Evolutionary conservation across 1,140 invertebrate genomes (phyloP).

Genomic region (Drosophila bocki): DNA sequence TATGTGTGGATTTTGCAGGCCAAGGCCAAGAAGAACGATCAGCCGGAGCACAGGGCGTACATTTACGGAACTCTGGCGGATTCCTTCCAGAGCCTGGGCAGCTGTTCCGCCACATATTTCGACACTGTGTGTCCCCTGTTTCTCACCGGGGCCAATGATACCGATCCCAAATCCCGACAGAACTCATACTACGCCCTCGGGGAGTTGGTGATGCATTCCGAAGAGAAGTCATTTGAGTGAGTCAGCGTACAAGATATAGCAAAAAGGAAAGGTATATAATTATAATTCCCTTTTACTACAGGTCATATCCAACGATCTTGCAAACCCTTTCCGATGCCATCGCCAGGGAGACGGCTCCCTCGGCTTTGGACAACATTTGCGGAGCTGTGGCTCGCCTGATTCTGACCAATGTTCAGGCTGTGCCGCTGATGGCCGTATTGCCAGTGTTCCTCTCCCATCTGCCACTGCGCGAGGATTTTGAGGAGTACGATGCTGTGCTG

Average conservation of each 20-base stretch:
- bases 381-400: constrained; percentile 91
- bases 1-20: constrained; percentile 37
- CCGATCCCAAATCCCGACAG: constrained; percentile 89
- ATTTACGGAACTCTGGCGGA: constrained; percentile 91
- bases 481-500: constrained; percentile 90
- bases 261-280: no score
- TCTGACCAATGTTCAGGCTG: constrained; percentile 87
- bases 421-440: constrained; percentile 90
- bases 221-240: constrained; percentile 77
- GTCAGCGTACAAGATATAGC: no score
- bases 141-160: constrained; percentile 87
- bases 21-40: constrained; percentile 70
- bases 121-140: constrained; percentile 88
- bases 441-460: constrained; percentile 90
- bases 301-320: constrained; percentile 86
- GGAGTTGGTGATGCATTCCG: constrained; percentile 88
- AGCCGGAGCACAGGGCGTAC: constrained; percentile 88
- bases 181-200: constrained; percentile 92
- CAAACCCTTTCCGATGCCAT: constrained; percentile 89
- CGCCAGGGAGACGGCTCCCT: constrained; percentile 87
- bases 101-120: constrained; percentile 87
- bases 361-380: constrained; percentile 91
- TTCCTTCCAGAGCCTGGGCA: constrained; percentile 88
- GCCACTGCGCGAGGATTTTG: constrained; percentile 91
- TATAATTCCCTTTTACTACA: constrained; percentile 16